A percentile compares a stretch with the other conserved stretches of the same genome.
Conservation (phyloP, 2,888 invertebrate genomes). For the Callyntrura sp. region DNA sequence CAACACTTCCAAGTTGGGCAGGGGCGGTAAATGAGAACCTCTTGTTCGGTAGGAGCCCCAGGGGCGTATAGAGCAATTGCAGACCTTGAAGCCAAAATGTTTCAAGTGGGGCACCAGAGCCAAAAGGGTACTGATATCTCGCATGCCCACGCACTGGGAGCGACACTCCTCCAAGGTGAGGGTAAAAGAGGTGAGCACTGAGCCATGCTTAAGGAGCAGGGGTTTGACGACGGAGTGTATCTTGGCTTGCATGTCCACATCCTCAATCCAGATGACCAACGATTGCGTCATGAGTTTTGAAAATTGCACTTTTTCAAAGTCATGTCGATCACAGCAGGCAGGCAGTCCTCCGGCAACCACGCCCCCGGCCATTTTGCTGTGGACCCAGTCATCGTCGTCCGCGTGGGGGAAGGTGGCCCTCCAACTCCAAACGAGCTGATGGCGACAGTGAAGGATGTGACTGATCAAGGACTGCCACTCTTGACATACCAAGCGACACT, state of each 20-base stretch:
- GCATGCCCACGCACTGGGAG: neutral
- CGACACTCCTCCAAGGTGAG: neutral
- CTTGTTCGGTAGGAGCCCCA: neutral
- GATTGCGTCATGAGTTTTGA: neutral
- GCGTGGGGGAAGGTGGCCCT: neutral
- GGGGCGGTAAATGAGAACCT: neutral
- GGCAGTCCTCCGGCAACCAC: slow-evolving; percentile 2
- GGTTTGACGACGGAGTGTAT: neutral
- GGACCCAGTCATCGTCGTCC: neutral
- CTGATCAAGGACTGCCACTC: neutral
- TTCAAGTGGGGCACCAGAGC: neutral
- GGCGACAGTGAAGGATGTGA: neutral
- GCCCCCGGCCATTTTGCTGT: neutral
- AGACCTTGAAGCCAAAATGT: neutral
- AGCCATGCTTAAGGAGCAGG: neutral
- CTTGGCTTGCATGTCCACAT: neutral
- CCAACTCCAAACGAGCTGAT: neutral
- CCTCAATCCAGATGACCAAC: neutral
- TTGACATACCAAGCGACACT: neutral
- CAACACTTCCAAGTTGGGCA: slow-evolving; percentile 7
- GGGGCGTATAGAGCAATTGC: neutral
- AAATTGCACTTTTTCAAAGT: neutral
- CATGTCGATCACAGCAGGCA: neutral
- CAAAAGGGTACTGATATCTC: neutral
- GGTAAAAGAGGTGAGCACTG: neutral